A percentile compares a stretch with the other conserved stretches of the same genome.
phyloP scores from a whole-genome alignment of 2,888 invertebrate species.

The Neoascia interrupta region DNA sequence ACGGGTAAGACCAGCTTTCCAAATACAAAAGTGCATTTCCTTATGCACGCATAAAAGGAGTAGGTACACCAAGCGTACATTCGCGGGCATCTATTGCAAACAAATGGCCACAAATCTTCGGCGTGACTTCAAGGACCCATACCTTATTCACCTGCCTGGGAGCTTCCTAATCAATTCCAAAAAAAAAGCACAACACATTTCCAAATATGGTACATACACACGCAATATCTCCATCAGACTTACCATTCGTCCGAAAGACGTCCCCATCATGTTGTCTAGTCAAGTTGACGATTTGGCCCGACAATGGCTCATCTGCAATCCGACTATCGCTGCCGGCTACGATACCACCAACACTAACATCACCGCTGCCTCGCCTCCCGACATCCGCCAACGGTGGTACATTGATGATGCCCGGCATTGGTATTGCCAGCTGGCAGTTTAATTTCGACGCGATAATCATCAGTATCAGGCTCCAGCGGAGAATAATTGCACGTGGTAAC shows the following conservation, averaged over 20 bases:
- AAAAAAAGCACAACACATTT: slow-evolving; percentile 16
- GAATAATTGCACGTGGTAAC: slow-evolving; percentile 68
- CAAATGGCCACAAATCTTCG: too few species aligned
- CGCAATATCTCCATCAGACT: slow-evolving; percentile 62
- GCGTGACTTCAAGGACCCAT: too few species aligned
- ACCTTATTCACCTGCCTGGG: slow-evolving; percentile 26
- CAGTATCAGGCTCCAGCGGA: slow-evolving; percentile 62
- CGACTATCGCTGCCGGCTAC: slow-evolving; percentile 59
- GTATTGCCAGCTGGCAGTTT: slow-evolving; percentile 68
- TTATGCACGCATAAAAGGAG: too few species aligned
- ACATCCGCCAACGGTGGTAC: slow-evolving; percentile 44
- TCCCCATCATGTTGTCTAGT: slow-evolving; percentile 80
- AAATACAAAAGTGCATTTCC: too few species aligned
- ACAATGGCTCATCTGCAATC: slow-evolving; percentile 75
- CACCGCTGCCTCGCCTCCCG: slow-evolving; percentile 9
- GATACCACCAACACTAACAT: slow-evolving; percentile 2
- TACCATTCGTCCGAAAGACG: slow-evolving; percentile 78
- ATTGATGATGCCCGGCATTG: slow-evolving; percentile 59
- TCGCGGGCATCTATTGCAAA: too few species aligned
- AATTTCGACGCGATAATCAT: slow-evolving; percentile 67
- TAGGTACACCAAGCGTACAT: too few species aligned
- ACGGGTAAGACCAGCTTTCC: too few species aligned
- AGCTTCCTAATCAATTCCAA: slow-evolving; percentile 25
- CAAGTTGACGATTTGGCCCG: slow-evolving; percentile 77
- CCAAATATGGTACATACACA: too few species aligned